Percentiles rank a stretch among this genome's conserved stretches.
phyloP scores from a whole-genome alignment of 1,140 invertebrate genomes.

The Eriosoma lanigerum region DNA sequence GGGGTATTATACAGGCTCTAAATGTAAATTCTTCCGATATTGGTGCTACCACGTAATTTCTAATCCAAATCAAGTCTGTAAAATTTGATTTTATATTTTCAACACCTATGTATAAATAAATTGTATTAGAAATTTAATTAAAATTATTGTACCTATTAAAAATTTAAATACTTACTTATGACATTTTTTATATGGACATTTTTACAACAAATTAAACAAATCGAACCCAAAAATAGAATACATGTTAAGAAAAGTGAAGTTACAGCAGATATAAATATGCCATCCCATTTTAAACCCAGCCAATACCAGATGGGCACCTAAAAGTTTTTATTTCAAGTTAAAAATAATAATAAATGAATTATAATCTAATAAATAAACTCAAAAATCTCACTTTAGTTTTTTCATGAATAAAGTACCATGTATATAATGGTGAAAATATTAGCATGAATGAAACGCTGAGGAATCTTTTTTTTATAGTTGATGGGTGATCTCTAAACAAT shows the following conservation, averaged over 20 bases:
- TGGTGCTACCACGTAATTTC: constrained; percentile 88
- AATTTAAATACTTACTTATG: constrained; percentile 27
- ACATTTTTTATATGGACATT: constrained; percentile 27
- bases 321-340: constrained; percentile 42
- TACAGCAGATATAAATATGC: constrained; percentile 71
- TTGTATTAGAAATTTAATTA: constrained; percentile 18
- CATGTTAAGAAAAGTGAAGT: constrained; percentile 80
- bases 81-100: constrained; percentile 43
- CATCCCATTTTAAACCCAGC: constrained; percentile 73
- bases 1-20: constrained; percentile 89
- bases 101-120: constrained; percentile 49
- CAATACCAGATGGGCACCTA: constrained; percentile 70
- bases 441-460: constrained; percentile 81
- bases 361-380: not conserved
- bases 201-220: constrained; percentile 62
- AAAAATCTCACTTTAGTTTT: constrained; percentile 60
- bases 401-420: constrained; percentile 70
- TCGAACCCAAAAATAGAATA: constrained; percentile 81
- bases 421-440: constrained; percentile 74
- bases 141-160: not conserved
- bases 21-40: constrained; percentile 94
- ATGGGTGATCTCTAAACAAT: constrained; percentile 74
- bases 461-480: constrained; percentile 85
- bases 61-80: constrained; percentile 76
- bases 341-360: not conserved